A percentile compares a stretch with the other conserved stretches of the same genome.
phyloP scores from a whole-genome alignment of 1,140 invertebrate species.

The Branchinecta lindahli region DNA sequence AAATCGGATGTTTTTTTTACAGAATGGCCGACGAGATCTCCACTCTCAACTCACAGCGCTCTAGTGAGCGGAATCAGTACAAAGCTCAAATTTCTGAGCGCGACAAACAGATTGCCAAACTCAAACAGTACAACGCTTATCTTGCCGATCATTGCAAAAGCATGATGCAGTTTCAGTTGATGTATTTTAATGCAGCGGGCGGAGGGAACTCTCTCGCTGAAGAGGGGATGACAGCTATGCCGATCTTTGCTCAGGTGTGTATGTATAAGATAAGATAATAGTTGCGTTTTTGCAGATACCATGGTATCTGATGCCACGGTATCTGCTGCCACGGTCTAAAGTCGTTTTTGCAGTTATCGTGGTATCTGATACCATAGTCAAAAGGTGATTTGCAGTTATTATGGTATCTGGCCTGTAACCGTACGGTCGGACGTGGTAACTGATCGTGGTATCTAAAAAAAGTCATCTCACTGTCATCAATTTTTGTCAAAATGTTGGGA shows the following conservation, averaged over 20 bases:
- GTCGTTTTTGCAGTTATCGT: too few relatives aligned
- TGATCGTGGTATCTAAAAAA: too few relatives aligned
- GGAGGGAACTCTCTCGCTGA: not conserved
- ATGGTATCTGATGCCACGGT: too few relatives aligned
- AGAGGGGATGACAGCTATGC: not conserved
- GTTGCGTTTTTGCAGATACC: too few relatives aligned
- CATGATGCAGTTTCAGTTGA: not conserved
- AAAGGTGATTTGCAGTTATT: too few relatives aligned
- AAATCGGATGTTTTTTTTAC: not conserved
- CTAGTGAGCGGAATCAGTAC: not conserved
- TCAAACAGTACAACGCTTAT: not conserved
- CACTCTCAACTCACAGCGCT: not conserved
- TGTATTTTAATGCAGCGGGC: not conserved
- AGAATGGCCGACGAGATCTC: not conserved
- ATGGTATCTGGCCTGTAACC: too few relatives aligned
- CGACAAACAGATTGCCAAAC: not conserved
- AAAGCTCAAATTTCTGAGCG: not conserved
- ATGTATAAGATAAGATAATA: too few relatives aligned
- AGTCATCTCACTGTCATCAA: too few relatives aligned
- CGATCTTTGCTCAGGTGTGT: not conserved
- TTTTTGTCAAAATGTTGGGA: too few relatives aligned
- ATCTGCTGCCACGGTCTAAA: too few relatives aligned
- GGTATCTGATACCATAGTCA: too few relatives aligned
- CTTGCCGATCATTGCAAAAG: conserved; percentile 2
- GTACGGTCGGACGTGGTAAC: too few relatives aligned